Evolutionary conservation across 2,113 vertebrate genomes (phyloP), one percentile per base, ranked within the genome.

Genomic region (Oncorhynchus tshawytscha): DNA sequence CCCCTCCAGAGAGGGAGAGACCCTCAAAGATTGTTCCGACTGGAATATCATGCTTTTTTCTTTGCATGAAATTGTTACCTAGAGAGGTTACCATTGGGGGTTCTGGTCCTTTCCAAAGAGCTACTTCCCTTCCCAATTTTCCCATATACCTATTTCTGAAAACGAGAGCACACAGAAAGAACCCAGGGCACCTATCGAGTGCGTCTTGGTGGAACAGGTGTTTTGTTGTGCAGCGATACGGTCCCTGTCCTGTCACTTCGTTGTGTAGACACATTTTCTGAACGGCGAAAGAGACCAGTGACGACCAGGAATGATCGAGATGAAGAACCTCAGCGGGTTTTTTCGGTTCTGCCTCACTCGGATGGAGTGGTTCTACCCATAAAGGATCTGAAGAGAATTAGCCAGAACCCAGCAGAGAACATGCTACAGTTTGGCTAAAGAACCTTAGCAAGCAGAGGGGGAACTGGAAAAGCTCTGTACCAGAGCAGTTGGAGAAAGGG

Each of bases 361-460:
- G 71, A 87, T 57, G 82, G 80, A 85, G 78, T 77, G 84, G 85
- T 78, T 86, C 83, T 85, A 84, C 80, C 84, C 84, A 12, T 90
- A 86, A 79, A 76, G 48, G 54, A 78, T 66, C 75, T 65, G 68
- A 71, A 69, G 16, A 57, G 48, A 76, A 76, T 60, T 48, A 60
- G 76, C 67, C 70, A 1, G 29, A 57, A 67, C 65, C 65, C 15
- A 70, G 18, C 24, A 78, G 75, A 79, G 11, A 89, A 70, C 57
- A 89, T 91, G 89, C 87, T 79, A 78, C 77, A 87, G 72, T 85
- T 85, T 75, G 84, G 86, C 16, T 84, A 60, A 66, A 27, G 75
- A 81, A 78, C 51, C 51, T 11, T 54, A 54, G 51, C 15, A 3
- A 54, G 12, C 51, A 16, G 15, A 54, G 15, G 3, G 51, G 51